phyloP scores from a whole-genome alignment of 2,797 vertebrate species.

The Neoniphon sammara region DNA sequence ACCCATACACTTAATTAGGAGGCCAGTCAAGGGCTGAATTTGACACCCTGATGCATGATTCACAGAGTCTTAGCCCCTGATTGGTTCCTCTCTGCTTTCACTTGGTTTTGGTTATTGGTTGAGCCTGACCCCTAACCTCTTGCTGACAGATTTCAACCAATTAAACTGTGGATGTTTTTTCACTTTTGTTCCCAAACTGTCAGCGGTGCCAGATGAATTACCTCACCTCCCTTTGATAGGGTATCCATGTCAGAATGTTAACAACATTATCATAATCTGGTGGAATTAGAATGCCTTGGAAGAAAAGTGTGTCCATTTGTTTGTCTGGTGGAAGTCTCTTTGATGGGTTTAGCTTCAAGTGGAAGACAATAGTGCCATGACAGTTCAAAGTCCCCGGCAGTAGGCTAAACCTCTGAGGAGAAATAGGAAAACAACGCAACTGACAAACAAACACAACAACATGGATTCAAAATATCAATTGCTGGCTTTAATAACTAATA shows the following conservation, averaged over 20 bases:
- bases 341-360: constrained; percentile 26
- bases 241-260: constrained; percentile 35
- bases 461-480: constrained; percentile 1
- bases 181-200: constrained; percentile 42
- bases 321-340: constrained; percentile 16
- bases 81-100: constrained; percentile 15
- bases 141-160: constrained; percentile 35
- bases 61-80: not conserved
- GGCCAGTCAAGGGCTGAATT: constrained; percentile 7
- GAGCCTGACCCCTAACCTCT: constrained; percentile 30
- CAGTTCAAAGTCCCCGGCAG: constrained; percentile 30
- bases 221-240: constrained; percentile 3
- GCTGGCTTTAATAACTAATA: not conserved
- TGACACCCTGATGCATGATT: constrained; percentile 40
- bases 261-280: constrained; percentile 38
- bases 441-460: constrained; percentile 10
- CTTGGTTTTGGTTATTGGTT: constrained; percentile 18
- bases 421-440: not conserved
- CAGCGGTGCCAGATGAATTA: constrained; percentile 53
- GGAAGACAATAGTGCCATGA: constrained; percentile 24
- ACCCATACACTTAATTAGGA: constrained; percentile 32
- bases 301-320: constrained; percentile 9
- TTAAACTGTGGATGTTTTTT: constrained; percentile 21
- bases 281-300: constrained; percentile 19
- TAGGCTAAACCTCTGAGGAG: constrained; percentile 2